Evolutionary conservation across 2,113 vertebrate species (phyloP).

Genomic region (Pangasianodon gigas): DNA sequence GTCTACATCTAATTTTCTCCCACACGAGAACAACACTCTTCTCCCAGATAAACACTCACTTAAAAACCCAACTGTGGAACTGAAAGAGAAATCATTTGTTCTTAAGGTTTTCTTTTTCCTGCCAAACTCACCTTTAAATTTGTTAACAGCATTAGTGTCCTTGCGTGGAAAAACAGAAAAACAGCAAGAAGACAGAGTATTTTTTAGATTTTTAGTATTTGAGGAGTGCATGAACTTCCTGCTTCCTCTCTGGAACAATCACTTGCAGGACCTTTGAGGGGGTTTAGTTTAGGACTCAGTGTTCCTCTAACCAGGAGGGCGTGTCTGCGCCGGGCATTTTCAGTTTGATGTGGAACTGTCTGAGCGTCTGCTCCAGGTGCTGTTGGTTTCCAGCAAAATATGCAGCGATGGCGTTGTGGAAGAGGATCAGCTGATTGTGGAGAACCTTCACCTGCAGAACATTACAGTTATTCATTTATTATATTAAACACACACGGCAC

Average conservation of each 20-base stretch:
- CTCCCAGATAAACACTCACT: slow-evolving; percentile 18
- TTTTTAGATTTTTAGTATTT: slow-evolving; percentile 21
- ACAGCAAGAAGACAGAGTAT: slow-evolving; percentile 25
- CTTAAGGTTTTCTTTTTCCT: background rate
- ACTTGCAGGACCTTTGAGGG: background rate
- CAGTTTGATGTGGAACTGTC: slow-evolving; percentile 98
- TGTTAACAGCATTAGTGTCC: slow-evolving; percentile 47
- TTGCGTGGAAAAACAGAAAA: slow-evolving; percentile 29
- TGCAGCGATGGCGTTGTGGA: slow-evolving; percentile 94
- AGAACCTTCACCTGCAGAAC: slow-evolving; percentile 89
- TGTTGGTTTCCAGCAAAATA: slow-evolving; percentile 98
- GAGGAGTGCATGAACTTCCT: slow-evolving; percentile 19
- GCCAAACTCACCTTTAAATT: background rate
- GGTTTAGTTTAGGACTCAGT: slow-evolving; percentile 68
- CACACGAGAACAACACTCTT: background rate
- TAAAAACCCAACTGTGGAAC: slow-evolving; percentile 10
- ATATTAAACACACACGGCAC: background rate
- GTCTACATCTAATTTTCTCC: background rate
- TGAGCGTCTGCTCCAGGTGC: slow-evolving; percentile 96
- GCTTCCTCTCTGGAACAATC: background rate
- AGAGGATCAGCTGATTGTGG: slow-evolving; percentile 96
- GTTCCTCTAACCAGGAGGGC: slow-evolving; percentile 95
- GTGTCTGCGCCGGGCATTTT: slow-evolving; percentile 91
- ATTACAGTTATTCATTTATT: background rate
- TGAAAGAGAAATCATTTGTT: slow-evolving; percentile 31